These are phyloP conservation scores for Hypomecis punctinalis DNA, from an alignment of 2,888 invertebrate species.

Conservation along the genomic window DNA sequence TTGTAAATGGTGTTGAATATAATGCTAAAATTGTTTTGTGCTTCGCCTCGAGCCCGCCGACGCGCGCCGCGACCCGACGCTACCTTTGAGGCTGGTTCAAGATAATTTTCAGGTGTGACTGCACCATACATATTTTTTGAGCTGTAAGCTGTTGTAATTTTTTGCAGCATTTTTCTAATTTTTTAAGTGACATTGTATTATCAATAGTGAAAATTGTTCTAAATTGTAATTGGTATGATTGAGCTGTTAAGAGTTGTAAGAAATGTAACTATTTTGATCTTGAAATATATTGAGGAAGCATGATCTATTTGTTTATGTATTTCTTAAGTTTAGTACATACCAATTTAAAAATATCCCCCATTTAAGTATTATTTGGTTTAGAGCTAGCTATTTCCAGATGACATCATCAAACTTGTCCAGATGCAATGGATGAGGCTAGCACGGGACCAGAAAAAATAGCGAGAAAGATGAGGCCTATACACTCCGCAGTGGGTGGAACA, in stretches of 20 bases:
- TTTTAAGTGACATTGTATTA: constrained; percentile 67
- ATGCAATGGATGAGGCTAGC: too few relatives aligned
- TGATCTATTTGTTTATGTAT: constrained; percentile 52
- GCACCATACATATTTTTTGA: constrained; percentile 48
- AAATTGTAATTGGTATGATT: constrained; percentile 80
- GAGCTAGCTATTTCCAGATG: too few relatives aligned
- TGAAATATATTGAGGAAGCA: constrained; percentile 79
- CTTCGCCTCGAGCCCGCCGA: constrained; percentile 44
- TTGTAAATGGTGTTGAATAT: constrained; percentile 54
- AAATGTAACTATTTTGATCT: constrained; percentile 80
- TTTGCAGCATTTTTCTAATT: constrained; percentile 74
- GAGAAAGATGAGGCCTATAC: too few relatives aligned
- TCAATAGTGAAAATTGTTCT: constrained; percentile 64
- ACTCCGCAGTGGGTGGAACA: too few relatives aligned
- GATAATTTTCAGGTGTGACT: constrained; percentile 57
- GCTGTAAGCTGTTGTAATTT: constrained; percentile 73
- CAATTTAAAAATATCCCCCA: too few relatives aligned
- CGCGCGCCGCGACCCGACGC: constrained; percentile 14
- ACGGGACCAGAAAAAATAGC: too few relatives aligned
- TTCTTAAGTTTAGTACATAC: neutral
- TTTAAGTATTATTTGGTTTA: too few relatives aligned
- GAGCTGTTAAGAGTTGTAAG: constrained; percentile 80
- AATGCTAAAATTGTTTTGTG: constrained; percentile 59
- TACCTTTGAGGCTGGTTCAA: constrained; percentile 54
- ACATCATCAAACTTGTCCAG: too few relatives aligned